These are phyloP conservation scores for Ladona fulva DNA, from an alignment of 1,140 invertebrate species.

Conservation along the genomic window DNA sequence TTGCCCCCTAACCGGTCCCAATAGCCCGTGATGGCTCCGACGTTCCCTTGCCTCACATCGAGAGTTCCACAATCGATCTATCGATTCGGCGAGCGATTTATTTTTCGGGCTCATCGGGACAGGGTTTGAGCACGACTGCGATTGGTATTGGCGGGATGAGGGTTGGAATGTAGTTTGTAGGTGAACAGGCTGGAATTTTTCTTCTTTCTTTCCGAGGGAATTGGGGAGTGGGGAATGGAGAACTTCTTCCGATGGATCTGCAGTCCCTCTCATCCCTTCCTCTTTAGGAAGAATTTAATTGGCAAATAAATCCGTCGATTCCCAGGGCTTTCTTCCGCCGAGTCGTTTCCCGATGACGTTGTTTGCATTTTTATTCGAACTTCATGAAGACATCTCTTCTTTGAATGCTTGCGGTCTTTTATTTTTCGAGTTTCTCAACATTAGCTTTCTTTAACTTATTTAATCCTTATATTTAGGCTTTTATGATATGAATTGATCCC, in stretches of 20 bases:
- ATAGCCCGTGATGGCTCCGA: background rate
- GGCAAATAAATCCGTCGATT: background rate
- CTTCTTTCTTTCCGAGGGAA: background rate
- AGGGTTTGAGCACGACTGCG: background rate
- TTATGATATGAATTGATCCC: too few relatives aligned
- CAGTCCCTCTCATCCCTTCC: too few relatives aligned
- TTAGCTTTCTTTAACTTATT: too few relatives aligned
- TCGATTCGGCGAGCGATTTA: background rate
- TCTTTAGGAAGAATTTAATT: background rate
- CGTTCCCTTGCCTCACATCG: background rate
- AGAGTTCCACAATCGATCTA: background rate
- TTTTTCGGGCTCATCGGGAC: background rate
- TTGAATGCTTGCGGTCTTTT: too few relatives aligned
- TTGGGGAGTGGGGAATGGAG: background rate
- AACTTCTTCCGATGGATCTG: background rate
- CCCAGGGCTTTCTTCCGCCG: too few relatives aligned
- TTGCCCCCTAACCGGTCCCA: background rate
- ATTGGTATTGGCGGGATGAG: background rate
- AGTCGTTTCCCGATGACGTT: too few relatives aligned
- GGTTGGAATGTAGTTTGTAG: background rate
- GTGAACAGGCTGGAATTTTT: too few relatives aligned
- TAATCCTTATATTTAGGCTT: too few relatives aligned
- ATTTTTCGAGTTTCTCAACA: too few relatives aligned
- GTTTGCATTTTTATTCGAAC: too few relatives aligned
- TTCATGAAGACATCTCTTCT: too few relatives aligned